phyloP scores from a whole-genome alignment of 2,888 invertebrate species.

The Neocrepidodera transversa region DNA sequence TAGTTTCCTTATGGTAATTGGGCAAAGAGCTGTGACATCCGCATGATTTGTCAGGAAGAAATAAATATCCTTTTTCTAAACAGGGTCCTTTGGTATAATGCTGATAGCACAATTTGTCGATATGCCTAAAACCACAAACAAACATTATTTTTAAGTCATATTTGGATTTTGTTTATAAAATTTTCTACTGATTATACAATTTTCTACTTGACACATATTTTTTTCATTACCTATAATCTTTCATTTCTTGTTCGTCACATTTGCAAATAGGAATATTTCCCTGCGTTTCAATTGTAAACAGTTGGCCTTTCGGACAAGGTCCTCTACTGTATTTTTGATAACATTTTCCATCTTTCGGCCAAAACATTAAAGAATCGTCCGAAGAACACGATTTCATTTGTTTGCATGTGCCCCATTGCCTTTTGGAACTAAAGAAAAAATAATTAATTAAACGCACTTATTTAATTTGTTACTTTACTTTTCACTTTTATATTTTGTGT shows the following conservation, averaged over 20 bases:
- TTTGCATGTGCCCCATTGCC: constrained; percentile 77
- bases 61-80: constrained; percentile 75
- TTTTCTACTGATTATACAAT: too few relatives aligned
- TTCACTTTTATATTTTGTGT: constrained; percentile 45
- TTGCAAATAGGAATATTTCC: constrained; percentile 70
- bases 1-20: constrained; percentile 74
- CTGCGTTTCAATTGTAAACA: constrained; percentile 68
- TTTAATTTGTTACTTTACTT: constrained; percentile 40
- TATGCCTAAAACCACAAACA: constrained; percentile 27
- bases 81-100: constrained; percentile 84
- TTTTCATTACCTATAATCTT: constrained; percentile 53
- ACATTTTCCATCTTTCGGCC: constrained; percentile 80
- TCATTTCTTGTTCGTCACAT: constrained; percentile 57
- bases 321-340: constrained; percentile 75
- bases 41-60: constrained; percentile 76
- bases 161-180: too few relatives aligned
- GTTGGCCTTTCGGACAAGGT: constrained; percentile 77
- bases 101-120: constrained; percentile 75
- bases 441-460: constrained; percentile 6
- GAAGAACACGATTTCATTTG: constrained; percentile 70
- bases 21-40: constrained; percentile 76
- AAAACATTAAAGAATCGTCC: constrained; percentile 72
- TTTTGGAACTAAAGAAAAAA: constrained; percentile 60
- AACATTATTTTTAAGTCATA: background rate
- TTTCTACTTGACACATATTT: background rate